Base-by-base conservation (phyloP, 1,140 invertebrate genomes). In the Apis florea region DNA sequence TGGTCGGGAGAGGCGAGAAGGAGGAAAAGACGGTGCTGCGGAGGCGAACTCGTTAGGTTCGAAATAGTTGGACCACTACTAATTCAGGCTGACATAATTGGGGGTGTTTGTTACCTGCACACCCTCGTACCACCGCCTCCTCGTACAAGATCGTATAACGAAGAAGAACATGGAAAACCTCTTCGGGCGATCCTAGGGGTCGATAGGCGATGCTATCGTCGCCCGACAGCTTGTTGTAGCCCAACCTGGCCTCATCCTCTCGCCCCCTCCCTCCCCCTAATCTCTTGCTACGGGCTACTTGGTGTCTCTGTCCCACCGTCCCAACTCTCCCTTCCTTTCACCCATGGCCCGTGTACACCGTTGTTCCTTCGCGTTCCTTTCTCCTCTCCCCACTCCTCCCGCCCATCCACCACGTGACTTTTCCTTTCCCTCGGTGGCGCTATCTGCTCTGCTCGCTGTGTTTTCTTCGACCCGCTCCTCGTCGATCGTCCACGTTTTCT, bases 141-240 rank as follows among this genome's bases (percentile, higher is more conserved):
- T 90, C 86, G 88, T 91, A 91, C 90, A 90, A 93, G 90, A 93
- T 93, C 91, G 91, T 92, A 93, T 93, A 93, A 93, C 92, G 92
- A 93, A 91, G 88, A 92, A 90, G 91, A 93, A 93, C 93, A 94
- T 88, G 92, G 91, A 94, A 94, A 94, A 93, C 92, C 93, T 94
- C 89, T 94, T 91, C 85, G 86, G 88, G 87, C 90, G 92, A 93
- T 93, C 89, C 89, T 91, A 89, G 85, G 85, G 83, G 76, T 91
- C 90, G 91, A 93, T 92, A 92, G 89, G 88, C 89, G 91, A 93
- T 92, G 93, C 90, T 93, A 93, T 93, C 92, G 91, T 87, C 86
- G 88, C 87, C 88, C 88, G 90, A 91, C 88, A 90, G 90, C 91
- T 90, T 92, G 92, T 90, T 92, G 92, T 93, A 91, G 86, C 88